phyloP scores from a whole-genome alignment of 2,113 vertebrate species.

The Rhinogobius similis region DNA sequence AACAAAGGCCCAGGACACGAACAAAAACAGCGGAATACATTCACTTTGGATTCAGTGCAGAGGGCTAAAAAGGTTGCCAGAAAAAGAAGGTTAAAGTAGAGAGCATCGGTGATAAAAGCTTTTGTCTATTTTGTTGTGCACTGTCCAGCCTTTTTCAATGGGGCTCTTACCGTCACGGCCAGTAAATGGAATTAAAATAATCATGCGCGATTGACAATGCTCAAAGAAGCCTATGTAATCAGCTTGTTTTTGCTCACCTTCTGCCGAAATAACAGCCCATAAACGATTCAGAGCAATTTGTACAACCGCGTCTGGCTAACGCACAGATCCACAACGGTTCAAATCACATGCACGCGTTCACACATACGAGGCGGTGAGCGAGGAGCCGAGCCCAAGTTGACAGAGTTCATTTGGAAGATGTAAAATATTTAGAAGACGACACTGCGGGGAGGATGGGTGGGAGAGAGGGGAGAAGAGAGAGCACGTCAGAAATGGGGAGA shows the following conservation, averaged over 20 bases:
- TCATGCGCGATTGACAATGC: slow-evolving; percentile 10
- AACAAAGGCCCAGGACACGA: slow-evolving; percentile 5
- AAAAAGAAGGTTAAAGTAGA: slow-evolving; percentile 1
- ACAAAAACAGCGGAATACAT: slow-evolving; percentile 1
- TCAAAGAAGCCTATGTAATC: slow-evolving; percentile 8
- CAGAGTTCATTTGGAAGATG: slow-evolving; percentile 71
- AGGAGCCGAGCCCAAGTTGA: slow-evolving; percentile 55
- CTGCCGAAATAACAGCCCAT: background rate
- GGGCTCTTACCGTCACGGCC: background rate
- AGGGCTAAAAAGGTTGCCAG: background rate
- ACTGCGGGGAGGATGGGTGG: slow-evolving; percentile 41
- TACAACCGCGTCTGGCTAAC: slow-evolving; percentile 11
- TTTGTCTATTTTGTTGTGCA: slow-evolving; percentile 1
- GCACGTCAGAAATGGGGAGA: slow-evolving; percentile 41
- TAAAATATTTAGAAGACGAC: slow-evolving; percentile 75
- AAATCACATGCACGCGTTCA: background rate
- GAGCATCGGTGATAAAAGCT: background rate
- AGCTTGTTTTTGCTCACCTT: slow-evolving; percentile 18
- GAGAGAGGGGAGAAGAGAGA: slow-evolving; percentile 33
- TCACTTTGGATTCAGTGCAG: background rate
- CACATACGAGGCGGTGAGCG: slow-evolving; percentile 42
- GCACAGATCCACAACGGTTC: slow-evolving; percentile 34
- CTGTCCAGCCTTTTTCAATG: slow-evolving; percentile 18
- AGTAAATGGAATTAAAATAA: slow-evolving; percentile 14
- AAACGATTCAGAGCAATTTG: slow-evolving; percentile 6